Base-by-base conservation (phyloP, 2,797 vertebrate genomes). In the Brachymystax lenok region DNA sequence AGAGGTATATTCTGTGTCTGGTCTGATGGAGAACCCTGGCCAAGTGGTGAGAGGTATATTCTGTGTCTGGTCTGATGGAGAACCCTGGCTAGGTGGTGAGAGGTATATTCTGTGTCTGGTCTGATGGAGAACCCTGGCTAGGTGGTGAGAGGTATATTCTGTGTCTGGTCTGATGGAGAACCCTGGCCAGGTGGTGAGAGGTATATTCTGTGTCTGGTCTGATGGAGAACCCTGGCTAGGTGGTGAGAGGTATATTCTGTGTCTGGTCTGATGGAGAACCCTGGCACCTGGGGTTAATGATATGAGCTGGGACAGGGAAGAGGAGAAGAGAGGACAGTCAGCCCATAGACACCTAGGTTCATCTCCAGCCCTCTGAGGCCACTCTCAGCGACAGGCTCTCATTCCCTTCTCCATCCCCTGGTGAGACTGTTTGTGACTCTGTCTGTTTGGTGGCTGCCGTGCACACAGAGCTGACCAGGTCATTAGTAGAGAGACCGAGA, bases 321-420 rank as follows among this genome's bases (percentile, higher is more conserved):
- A 10, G 21, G 24, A 24, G 24, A 24, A 24, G 24, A 24, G 88
- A 82, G 82, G 89, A 85, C 88, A 89, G 91, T 90, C 89, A 87
- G 90, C 87, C 90, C 85, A 75, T 84, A 87, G 91, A 91, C 90
- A 91, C 88, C 87, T 88, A 84, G 86, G 21, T 84, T 92, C 91
- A 92, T 89, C 91, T 91, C 83, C 73, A 63, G 81, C 70, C 91
- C 89, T 85, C 75, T 19, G 90, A 28, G 50, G 69, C 69, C 14
- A n/a, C 46, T 28, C 50, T 7, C 14, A 6, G 50, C 28, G 69
- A 51, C 61, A 92, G 90, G 91, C 88, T 88, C 72, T 88, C 59
- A 24, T 61, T n/a, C 21, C 59, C 56, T 86, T 93, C 92, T 90
- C 82, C 80, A 92, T 88, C 89, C 79, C 86, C 88, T 92, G 92